Evolutionary conservation across 2,113 vertebrate genomes (phyloP), one percentile per base, ranked within the genome.

Genomic region (Crypturellus undulatus): DNA sequence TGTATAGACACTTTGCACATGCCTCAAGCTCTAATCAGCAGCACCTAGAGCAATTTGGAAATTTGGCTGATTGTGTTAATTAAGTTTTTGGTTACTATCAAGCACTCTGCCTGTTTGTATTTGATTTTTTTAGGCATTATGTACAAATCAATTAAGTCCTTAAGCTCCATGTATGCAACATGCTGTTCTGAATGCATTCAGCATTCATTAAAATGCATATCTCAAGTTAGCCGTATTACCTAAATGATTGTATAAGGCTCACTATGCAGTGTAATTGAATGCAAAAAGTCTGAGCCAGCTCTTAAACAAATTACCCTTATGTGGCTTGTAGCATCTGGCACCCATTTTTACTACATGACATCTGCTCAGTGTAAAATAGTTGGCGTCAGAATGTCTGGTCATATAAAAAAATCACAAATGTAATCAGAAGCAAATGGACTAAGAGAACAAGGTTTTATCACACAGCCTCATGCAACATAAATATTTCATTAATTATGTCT

Each of bases 371-470:
- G 97, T 98, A 98, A 98, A 98, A 98, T 96, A 97, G 94, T 97
- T 97, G 98, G 98, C 98, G 98, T 98, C 98, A 98, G 97, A 97
- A 97, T 98, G 98, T 98, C 98, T 98, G 98, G 97, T 98, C 97
- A 98, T 96, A 98, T 98, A 97, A 97, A 97, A 97, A 97, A 97
- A 98, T 97, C 97, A 98, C 97, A 97, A 98, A 98, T 97, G 97
- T 98, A 98, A 98, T 98, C 97, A 98, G 97, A 97, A 98, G 97
- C 97, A 98, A 98, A 98, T 97, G 97, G 97, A 96, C 95, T 96
- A 94, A 94, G 93, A 97, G 97, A 97, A 97, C 90, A 94, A 96
- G 97, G 97, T 97, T 98, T 98, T 98, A 98, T 98, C 97, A 97
- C 97, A 97, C 93, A 94, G 97, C 92, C 96, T 96, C 96, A 92